Base-by-base conservation (phyloP, 92 coral and sea anemone genomes). In the Zoanthus gigantus region DNA sequence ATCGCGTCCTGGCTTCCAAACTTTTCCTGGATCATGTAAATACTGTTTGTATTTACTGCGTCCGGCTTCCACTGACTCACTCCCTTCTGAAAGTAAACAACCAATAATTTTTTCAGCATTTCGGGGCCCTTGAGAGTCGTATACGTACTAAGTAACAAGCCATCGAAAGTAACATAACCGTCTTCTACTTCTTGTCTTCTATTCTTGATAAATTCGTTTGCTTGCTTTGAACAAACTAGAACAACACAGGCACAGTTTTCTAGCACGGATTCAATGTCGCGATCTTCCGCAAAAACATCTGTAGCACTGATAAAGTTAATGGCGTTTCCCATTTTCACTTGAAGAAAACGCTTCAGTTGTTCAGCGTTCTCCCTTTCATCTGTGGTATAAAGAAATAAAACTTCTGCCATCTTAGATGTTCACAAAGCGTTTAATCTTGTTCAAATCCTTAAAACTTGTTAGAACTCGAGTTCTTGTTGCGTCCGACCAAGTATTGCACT, bases 321-420 rank as follows among this genome's bases (percentile, higher is more conserved):
- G 58, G 85, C 85, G 76, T 31, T 23, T 30, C 85, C 85, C 85
- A 81, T 81, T 81, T 81, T 81, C 29, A 75, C 85, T 63, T 81
- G 85, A 23, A 81, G 63, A 81, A 45, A 81, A 65, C 65, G 75
- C 63, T 11, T 81, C 8, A 81, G 29, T 12, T 81, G 61, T 66
- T 81, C 85, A 14, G 85, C 85, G 63, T 65, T 66, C 66, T 81
- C 63, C 47, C 16, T 81, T 66, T 81, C 85, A 46, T 81, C 76
- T 29, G 53, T 81, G 1, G 74, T 65, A 58, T 81, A 81, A 65
- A 81, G 85, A 17, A 81, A 81, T 57, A 81, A 15, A 0, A 81
- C 85, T 63, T 81, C 65, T 2, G 57, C 42, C 85, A 81, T 63
- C 6, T 23, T 23, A n/a, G 28, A 17, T 46, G 17, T 15, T 18